phyloP scores from a whole-genome alignment of 92 coral and sea anemone species.

The Anthopleura xanthogrammica region DNA sequence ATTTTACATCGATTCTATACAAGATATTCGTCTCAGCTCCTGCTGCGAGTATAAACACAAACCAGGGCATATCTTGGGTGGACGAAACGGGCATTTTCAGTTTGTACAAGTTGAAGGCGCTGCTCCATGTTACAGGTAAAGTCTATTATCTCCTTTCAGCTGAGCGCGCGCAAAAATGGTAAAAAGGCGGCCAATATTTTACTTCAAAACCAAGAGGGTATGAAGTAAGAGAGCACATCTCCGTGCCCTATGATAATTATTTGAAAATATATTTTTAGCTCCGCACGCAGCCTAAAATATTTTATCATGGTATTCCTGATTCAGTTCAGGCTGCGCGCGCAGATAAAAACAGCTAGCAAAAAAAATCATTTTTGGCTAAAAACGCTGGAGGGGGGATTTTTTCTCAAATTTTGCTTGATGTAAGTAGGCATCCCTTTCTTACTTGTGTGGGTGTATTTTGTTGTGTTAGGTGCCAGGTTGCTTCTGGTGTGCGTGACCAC shows the following conservation, averaged over 20 bases:
- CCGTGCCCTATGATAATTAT: no score
- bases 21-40: conserved; percentile 92
- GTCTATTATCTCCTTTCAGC: not conserved
- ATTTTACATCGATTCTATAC: conserved; percentile 94
- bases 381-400: no score
- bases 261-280: no score
- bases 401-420: not conserved
- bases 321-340: no score
- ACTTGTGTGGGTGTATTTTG: not conserved
- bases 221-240: no score
- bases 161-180: not conserved
- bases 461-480: conserved; percentile 67
- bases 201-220: no score
- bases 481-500: conserved; percentile 53
- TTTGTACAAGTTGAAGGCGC: conserved; percentile 97
- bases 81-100: conserved; percentile 96
- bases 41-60: conserved; percentile 99
- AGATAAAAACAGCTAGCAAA: no score
- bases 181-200: no score
- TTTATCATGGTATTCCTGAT: no score
- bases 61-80: conserved; percentile 90
- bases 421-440: not conserved
- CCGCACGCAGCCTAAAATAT: no score
- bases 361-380: no score
- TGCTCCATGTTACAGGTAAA: conserved; percentile 95